Evolutionary conservation across 2,888 invertebrate genomes (phyloP).

Genomic region (Phymatocera aterrima): DNA sequence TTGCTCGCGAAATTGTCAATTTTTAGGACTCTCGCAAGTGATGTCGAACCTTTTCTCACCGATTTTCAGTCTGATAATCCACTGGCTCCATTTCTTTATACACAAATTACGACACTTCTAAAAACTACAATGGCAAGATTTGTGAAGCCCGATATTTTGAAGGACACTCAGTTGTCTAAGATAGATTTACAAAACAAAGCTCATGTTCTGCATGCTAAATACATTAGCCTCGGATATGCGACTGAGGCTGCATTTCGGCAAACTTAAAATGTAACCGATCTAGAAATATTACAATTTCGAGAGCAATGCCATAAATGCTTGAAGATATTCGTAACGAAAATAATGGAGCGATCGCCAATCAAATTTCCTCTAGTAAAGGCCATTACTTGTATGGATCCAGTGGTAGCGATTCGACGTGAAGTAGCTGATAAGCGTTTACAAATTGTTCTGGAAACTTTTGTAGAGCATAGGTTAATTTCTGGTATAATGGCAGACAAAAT

Average conservation of each 20-base stretch:
- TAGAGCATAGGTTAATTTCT: constrained; percentile 28
- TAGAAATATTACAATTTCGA: constrained; percentile 33
- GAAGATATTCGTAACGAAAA: constrained; percentile 18
- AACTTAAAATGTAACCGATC: constrained; percentile 25
- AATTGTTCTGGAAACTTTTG: constrained; percentile 10
- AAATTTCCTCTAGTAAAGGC: constrained; percentile 34
- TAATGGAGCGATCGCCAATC: constrained; percentile 36
- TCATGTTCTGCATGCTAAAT: constrained; percentile 33
- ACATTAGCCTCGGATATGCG: constrained; percentile 38
- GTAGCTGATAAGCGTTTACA: constrained; percentile 33
- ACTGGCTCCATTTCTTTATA: constrained; percentile 51
- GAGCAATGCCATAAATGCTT: constrained; percentile 33
- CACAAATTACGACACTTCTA: not conserved
- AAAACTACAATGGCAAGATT: constrained; percentile 30
- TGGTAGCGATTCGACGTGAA: constrained; percentile 39
- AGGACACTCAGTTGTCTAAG: constrained; percentile 14
- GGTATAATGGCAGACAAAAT: constrained; percentile 45
- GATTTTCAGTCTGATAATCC: constrained; percentile 50
- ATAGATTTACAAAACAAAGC: constrained; percentile 33
- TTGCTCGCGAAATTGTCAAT: constrained; percentile 18
- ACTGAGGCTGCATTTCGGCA: constrained; percentile 41
- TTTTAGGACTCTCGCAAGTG: constrained; percentile 37
- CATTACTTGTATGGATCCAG: constrained; percentile 39
- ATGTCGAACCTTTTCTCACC: constrained; percentile 21
- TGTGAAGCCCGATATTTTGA: constrained; percentile 40